Conservation (phyloP, 1,140 invertebrate genomes). For the Tetramorium simillimum region DNA sequence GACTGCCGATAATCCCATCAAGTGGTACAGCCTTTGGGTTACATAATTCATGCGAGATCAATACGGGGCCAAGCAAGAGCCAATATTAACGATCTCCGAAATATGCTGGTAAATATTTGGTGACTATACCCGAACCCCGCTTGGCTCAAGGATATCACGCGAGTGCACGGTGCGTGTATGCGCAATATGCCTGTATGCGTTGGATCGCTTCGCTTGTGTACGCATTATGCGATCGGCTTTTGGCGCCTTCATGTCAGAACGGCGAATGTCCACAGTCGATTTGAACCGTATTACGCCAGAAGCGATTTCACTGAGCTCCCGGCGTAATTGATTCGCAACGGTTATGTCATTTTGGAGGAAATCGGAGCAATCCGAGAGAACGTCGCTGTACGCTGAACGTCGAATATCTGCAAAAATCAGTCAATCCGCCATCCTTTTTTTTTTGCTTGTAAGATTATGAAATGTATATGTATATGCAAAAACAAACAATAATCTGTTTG, state of each 20-base stretch:
- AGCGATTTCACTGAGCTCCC: constrained; percentile 65
- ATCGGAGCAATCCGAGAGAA: neutral
- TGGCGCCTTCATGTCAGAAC: constrained; percentile 57
- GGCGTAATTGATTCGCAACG: constrained; percentile 72
- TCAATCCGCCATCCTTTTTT: neutral
- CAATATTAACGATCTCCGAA: constrained; percentile 77
- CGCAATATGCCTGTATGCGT: neutral
- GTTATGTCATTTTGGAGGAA: constrained; percentile 59
- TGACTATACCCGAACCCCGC: constrained; percentile 40
- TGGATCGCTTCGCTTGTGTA: constrained; percentile 24
- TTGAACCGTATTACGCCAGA: constrained; percentile 64
- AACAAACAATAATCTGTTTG: constrained; percentile 4
- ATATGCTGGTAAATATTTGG: constrained; percentile 77
- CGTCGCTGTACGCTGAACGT: constrained; percentile 17
- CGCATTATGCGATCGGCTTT: constrained; percentile 66
- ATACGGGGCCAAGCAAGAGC: constrained; percentile 68
- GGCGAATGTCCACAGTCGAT: constrained; percentile 65
- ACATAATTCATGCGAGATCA: constrained; percentile 68
- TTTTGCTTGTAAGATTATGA: neutral
- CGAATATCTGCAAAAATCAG: constrained; percentile 3
- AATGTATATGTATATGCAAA: neutral
- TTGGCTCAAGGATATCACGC: constrained; percentile 71
- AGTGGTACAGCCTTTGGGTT: constrained; percentile 67
- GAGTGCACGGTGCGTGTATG: constrained; percentile 3
- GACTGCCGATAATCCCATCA: constrained; percentile 60